phyloP scores from a whole-genome alignment of 2,888 invertebrate genomes.

The Conchocele bisecta region DNA sequence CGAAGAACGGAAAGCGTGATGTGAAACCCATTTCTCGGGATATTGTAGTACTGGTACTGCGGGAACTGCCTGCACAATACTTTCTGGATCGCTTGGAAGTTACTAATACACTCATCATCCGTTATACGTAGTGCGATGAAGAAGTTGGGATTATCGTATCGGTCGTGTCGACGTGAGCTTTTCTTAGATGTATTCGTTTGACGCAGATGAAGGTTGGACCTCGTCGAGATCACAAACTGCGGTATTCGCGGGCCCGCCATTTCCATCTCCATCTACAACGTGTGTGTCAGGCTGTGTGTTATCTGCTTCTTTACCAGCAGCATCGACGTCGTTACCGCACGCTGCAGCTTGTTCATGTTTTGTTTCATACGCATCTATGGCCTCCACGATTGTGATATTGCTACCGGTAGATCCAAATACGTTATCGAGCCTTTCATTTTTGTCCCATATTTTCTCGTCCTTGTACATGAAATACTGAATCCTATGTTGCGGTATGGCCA shows the following conservation, averaged over 20 bases:
- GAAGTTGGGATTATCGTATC: slow-evolving; percentile 70
- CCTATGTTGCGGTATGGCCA: slow-evolving; percentile 84
- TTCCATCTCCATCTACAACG: too few species aligned
- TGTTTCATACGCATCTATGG: slow-evolving; percentile 70
- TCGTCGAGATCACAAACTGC: too few species aligned
- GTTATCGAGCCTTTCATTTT: slow-evolving; percentile 82
- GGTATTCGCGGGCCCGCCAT: too few species aligned
- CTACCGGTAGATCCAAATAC: slow-evolving; percentile 83
- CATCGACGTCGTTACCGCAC: slow-evolving; percentile 19
- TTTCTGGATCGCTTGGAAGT: slow-evolving; percentile 74
- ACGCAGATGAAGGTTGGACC: background rate
- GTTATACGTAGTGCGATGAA: slow-evolving; percentile 81
- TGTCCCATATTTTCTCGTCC: slow-evolving; percentile 83
- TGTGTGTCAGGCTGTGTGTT: too few species aligned
- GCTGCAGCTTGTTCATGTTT: background rate
- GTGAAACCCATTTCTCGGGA: slow-evolving; percentile 79
- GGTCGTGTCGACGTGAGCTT: too few species aligned
- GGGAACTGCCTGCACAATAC: slow-evolving; percentile 77
- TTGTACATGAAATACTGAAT: slow-evolving; percentile 84
- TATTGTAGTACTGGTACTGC: slow-evolving; percentile 74
- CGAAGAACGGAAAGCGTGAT: slow-evolving; percentile 81
- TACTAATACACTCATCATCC: slow-evolving; percentile 67
- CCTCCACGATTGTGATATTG: slow-evolving; percentile 73
- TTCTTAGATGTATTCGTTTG: slow-evolving; percentile 21
- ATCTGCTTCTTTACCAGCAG: slow-evolving; percentile 33